Base-by-base conservation (phyloP, 2,797 vertebrate genomes). In the Sebastes reedi region DNA sequence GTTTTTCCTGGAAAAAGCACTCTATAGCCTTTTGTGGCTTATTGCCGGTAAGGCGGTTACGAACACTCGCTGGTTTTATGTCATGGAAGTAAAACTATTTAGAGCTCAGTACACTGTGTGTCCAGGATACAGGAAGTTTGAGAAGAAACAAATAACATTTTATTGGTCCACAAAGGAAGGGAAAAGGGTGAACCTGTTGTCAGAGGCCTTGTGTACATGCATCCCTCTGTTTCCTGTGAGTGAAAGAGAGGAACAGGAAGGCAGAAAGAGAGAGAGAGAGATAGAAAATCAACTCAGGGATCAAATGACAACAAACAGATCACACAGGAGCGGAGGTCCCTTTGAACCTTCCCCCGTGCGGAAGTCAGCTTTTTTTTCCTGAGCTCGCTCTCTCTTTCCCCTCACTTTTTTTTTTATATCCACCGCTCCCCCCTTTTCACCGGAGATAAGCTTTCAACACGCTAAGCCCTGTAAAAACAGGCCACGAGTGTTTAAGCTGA, bases 221-320 rank as follows among this genome's bases (percentile, higher is more conserved):
- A 68, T 82, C 82, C 36, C 76, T 78, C 76, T 18, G 76, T 75
- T 91, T 92, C 88, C 89, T 86, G 76, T 62, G 72, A 81, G 78
- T 62, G 83, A 84, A 62, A 79, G 77, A 90, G 77, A 84, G 67
- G 77, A 77, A 84, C 80, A 88, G 86, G 87, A 89, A 82, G 85
- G 60, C 30, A 22, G 56, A 76, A 65, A 79, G 70, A 82, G 79
- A 72, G 67, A 55, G 64, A 60, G n/a, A 60, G n/a, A 42, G 73
- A 52, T 2, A 77, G 86, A 89, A 81, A 89, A 84, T 73, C 71
- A 87, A 80, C 88, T 82, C 72, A 4, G 80, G 85, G 91, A 90
- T 94, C 90, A 89, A 90, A 91, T 92, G 81, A 91, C 87, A 92
- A 90, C 90, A 90, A 90, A 92, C 91, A 91, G 77, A 87, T 91